These are phyloP conservation scores for Gallinago solitaria DNA, from an alignment of 2,797 vertebrate species.

Conservation along the genomic window DNA sequence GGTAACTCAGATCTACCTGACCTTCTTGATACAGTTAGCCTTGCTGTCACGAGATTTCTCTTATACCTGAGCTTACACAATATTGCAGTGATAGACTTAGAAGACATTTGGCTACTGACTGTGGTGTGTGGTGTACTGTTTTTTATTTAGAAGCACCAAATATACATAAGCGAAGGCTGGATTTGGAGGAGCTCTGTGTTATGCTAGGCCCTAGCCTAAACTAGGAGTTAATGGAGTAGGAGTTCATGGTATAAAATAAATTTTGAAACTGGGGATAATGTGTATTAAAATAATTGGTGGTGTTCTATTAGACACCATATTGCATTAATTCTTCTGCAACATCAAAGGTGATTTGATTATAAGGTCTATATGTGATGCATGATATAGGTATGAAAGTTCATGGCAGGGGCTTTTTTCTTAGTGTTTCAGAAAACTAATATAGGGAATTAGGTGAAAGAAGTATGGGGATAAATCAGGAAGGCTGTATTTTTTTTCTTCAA, in stretches of 20 bases:
- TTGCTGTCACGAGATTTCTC: background rate
- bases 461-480: background rate
- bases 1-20: background rate
- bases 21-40: background rate
- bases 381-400: background rate
- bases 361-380: background rate
- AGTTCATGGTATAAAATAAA: background rate
- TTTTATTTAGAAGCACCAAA: background rate
- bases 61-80: background rate
- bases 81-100: background rate
- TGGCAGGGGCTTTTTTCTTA: background rate
- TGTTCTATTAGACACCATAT: background rate
- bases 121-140: background rate
- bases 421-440: background rate
- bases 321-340: background rate
- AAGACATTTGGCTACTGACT: background rate
- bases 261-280: background rate
- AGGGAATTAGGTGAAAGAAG: background rate
- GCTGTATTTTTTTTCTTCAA: background rate
- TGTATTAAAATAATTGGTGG: background rate
- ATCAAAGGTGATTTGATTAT: background rate
- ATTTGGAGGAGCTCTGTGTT: background rate
- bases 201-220: background rate
- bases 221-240: background rate
- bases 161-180: accelerated